Evolutionary conservation across 2,888 invertebrate species (phyloP).

Genomic region (Eupithecia subfuscata): DNA sequence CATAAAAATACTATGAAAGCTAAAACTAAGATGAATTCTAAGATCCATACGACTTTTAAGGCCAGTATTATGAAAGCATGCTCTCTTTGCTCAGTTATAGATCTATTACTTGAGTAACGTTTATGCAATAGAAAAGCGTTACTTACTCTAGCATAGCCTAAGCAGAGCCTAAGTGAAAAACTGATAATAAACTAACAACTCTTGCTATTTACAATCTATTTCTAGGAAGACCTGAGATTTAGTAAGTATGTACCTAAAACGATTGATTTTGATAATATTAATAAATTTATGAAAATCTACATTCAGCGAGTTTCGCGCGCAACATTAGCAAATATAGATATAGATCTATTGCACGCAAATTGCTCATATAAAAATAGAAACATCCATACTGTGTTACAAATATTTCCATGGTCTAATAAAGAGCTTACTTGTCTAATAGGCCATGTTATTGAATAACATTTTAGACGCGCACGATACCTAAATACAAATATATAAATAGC

Average conservation of each 20-base stretch:
- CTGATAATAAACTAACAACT: background rate
- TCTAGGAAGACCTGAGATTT: background rate
- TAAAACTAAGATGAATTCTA: background rate
- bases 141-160: background rate
- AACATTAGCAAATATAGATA: background rate
- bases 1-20: background rate
- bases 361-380: constrained; percentile 11
- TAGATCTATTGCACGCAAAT: background rate
- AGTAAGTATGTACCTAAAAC: background rate
- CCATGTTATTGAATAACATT: constrained; percentile 13
- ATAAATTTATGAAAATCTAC: background rate
- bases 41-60: background rate
- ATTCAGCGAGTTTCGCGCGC: background rate
- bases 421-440: constrained; percentile 10
- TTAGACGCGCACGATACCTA: background rate
- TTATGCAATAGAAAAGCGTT: background rate
- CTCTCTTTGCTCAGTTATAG: background rate
- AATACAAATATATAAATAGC: background rate
- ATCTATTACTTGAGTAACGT: background rate
- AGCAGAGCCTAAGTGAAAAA: background rate
- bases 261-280: background rate
- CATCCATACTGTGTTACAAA: constrained; percentile 3
- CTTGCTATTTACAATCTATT: background rate
- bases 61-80: background rate
- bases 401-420: background rate